A percentile compares a stretch with the other conserved stretches of the same genome.
Evolutionary conservation across 2,888 invertebrate genomes (phyloP).

Genomic region (Diplolepis rosae): DNA sequence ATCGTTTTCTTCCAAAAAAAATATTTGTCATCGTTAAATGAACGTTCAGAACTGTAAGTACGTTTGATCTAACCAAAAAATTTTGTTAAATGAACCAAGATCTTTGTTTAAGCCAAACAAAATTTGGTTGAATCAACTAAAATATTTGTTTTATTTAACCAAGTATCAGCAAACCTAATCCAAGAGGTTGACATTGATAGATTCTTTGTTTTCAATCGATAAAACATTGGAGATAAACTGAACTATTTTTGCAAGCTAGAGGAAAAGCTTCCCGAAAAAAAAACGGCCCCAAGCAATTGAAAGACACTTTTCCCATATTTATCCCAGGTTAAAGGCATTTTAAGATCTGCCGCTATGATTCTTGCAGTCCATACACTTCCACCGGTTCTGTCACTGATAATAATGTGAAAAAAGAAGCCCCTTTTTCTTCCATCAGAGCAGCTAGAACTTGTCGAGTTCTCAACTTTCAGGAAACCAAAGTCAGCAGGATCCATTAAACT

Average conservation of each 20-base stretch:
- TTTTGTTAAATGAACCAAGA: too few relatives aligned
- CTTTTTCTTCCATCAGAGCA: background rate
- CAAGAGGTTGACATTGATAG: conserved; percentile 20
- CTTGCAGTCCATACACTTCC: conserved; percentile 10
- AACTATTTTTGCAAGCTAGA: conserved; percentile 16
- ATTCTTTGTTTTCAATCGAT: conserved; percentile 27
- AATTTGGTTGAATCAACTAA: too few relatives aligned
- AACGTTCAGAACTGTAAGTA: too few relatives aligned
- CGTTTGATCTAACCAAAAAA: too few relatives aligned
- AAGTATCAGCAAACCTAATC: conserved; percentile 12
- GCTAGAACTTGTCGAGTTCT: conserved; percentile 37
- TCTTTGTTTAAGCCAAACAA: too few relatives aligned
- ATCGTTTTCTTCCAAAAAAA: too few relatives aligned
- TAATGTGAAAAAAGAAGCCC: conserved; percentile 22
- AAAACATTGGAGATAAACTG: conserved; percentile 17
- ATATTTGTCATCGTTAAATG: too few relatives aligned
- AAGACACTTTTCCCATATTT: conserved; percentile 23
- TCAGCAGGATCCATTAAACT: conserved; percentile 44
- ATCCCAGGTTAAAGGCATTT: conserved; percentile 32
- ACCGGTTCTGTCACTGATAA: conserved; percentile 22
- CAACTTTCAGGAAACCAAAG: conserved; percentile 41
- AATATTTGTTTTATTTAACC: too few relatives aligned
- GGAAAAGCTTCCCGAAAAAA: conserved; percentile 19
- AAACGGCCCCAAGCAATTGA: conserved; percentile 30
- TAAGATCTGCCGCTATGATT: conserved; percentile 27